Base-by-base conservation (phyloP, 2,797 vertebrate genomes). In the Anisognathus igniventris region DNA sequence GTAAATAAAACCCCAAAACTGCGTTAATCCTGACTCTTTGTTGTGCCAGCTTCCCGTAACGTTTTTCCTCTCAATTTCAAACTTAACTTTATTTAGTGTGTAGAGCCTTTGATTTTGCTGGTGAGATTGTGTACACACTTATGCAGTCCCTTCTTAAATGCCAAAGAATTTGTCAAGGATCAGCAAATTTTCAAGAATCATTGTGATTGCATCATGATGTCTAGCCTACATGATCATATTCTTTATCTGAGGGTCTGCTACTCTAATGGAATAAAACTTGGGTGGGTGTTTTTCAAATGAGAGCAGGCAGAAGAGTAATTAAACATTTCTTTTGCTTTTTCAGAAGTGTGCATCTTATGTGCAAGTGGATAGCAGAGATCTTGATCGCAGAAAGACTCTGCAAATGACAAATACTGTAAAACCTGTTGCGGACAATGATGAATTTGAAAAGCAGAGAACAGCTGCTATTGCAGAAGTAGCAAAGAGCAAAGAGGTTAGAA, bases 391-490 rank as follows among this genome's bases (percentile, higher is more conserved):
- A 96, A 99, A 99, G 97, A 99, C 99, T 22, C 97, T 99, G 57
- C 99, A 99, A 93, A 97, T 98, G 96, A 98, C 98, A 33, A 98
- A 76, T 71, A 95, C 97, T 25, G 96, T 92, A 67, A 99, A 98
- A 96, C 83, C 98, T 70, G 24, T 98, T 9, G 99, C 98, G 0
- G 99, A 99, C 95, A 99, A 99, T 42, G 98, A 99, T 84, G 99
- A 99, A 96, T 99, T 99, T 98, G 99, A 99, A 96, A 99, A 99
- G 96, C 99, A 99, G 95, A 98, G 99, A 91, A 99, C 98, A 23
- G 99, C 99, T 83, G 99, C 99, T 58, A 99, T 99, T 50, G 99
- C 99, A 35, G 99, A 99, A 98, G 98, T 99, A 68, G 98, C 99
- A 79, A 99, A 99, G 97, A 99, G 98, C 97, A 99, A 99, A 98